These are phyloP conservation scores for Listronotus bonariensis DNA, from an alignment of 1,140 invertebrate genomes.

Conservation along the genomic window DNA sequence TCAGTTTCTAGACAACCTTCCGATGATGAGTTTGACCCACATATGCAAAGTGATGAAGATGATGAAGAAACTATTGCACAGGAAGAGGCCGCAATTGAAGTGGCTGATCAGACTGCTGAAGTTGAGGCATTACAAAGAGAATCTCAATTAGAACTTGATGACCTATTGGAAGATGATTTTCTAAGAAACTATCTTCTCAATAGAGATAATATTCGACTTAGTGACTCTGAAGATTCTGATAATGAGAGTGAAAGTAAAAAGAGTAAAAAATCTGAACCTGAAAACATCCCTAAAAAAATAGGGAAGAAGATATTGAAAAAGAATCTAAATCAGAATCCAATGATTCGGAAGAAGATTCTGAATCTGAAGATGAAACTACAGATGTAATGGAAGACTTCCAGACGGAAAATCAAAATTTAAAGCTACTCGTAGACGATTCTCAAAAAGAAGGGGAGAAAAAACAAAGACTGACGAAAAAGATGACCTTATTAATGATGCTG, in stretches of 20 bases:
- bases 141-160: constrained; percentile 89
- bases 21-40: constrained; percentile 80
- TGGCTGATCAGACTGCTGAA: constrained; percentile 74
- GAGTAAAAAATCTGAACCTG: constrained; percentile 27
- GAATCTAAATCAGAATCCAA: constrained; percentile 64
- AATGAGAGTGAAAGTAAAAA: constrained; percentile 34
- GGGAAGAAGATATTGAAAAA: constrained; percentile 64
- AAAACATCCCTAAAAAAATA: constrained; percentile 22
- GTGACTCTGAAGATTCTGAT: constrained; percentile 48
- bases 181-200: constrained; percentile 78
- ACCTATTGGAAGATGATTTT: constrained; percentile 73
- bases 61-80: constrained; percentile 97
- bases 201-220: constrained; percentile 62
- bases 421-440: constrained; percentile 66
- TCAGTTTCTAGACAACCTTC: constrained; percentile 57
- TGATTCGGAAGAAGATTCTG: constrained; percentile 38
- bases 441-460: constrained; percentile 50
- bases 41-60: constrained; percentile 76
- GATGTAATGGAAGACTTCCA: constrained; percentile 59
- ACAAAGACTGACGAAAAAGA: constrained; percentile 59
- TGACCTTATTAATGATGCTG: constrained; percentile 83
- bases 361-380: constrained; percentile 50
- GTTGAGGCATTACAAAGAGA: constrained; percentile 86
- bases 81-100: constrained; percentile 72
- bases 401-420: constrained; percentile 59